Evolutionary conservation across 2,888 invertebrate genomes (phyloP).

Genomic region (Carcina quercana): DNA sequence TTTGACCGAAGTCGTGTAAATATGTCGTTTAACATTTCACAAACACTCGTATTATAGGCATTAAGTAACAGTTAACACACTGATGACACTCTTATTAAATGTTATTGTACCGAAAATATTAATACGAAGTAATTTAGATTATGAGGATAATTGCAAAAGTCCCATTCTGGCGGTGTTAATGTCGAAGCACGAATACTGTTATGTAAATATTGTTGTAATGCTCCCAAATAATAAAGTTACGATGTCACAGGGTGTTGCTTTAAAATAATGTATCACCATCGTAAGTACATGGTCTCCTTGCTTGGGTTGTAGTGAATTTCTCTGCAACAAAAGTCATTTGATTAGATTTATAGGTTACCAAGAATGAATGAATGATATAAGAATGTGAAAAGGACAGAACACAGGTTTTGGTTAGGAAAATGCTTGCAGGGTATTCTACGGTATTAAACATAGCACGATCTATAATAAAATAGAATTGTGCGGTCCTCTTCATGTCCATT

Average conservation of each 20-base stretch:
- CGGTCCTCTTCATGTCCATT: slow-evolving; percentile 31
- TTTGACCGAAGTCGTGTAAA: no score
- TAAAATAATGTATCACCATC: slow-evolving; percentile 59
- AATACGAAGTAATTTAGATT: no score
- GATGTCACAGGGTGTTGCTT: slow-evolving; percentile 24
- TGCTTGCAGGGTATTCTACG: slow-evolving; percentile 47
- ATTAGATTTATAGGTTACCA: slow-evolving; percentile 7
- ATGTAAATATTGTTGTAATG: slow-evolving; percentile 42
- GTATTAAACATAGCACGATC: slow-evolving; percentile 44
- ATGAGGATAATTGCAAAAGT: slow-evolving; percentile 46
- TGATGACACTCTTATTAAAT: no score
- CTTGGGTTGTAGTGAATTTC: slow-evolving; percentile 59
- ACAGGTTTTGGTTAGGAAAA: slow-evolving; percentile 23
- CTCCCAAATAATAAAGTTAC: slow-evolving; percentile 21
- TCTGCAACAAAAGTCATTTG: slow-evolving; percentile 51
- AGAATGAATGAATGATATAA: slow-evolving; percentile 8
- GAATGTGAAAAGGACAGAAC: slow-evolving; percentile 19
- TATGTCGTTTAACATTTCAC: no score
- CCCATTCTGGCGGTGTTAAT: slow-evolving; percentile 64
- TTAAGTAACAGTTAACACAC: no score
- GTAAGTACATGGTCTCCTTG: slow-evolving; percentile 59
- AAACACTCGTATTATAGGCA: no score
- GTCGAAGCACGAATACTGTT: slow-evolving; percentile 70
- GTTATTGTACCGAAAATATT: no score
- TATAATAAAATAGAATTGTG: slow-evolving; percentile 16